These are phyloP conservation scores for Sinohyriopsis cumingii DNA, from an alignment of 2,888 invertebrate genomes.

Conservation along the genomic window DNA sequence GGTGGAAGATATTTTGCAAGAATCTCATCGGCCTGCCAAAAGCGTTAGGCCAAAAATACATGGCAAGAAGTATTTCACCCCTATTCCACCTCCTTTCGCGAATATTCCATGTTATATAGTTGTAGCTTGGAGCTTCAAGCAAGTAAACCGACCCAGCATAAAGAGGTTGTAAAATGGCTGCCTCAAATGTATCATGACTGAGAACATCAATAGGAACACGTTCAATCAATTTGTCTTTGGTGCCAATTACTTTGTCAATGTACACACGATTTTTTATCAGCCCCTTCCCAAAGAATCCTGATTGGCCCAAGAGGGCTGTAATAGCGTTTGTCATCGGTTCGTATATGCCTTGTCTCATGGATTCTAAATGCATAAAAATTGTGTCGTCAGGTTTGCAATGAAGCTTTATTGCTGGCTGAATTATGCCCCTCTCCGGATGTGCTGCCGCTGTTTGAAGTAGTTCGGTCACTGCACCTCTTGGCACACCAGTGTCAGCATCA, in stretches of 20 bases:
- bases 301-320: slow-evolving; percentile 56
- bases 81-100: slow-evolving; percentile 63
- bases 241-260: slow-evolving; percentile 61
- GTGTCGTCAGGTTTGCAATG: slow-evolving; percentile 52
- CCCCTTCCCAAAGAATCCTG: slow-evolving; percentile 62
- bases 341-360: slow-evolving; percentile 58
- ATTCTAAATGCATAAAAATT: slow-evolving; percentile 63
- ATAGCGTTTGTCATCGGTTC: slow-evolving; percentile 63
- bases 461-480: slow-evolving; percentile 51
- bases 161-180: slow-evolving; percentile 53
- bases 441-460: slow-evolving; percentile 59
- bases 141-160: slow-evolving; percentile 56
- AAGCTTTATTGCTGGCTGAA: slow-evolving; percentile 62
- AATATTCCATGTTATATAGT: slow-evolving; percentile 64
- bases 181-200: slow-evolving; percentile 66
- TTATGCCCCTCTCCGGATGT: slow-evolving; percentile 59
- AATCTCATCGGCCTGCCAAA: slow-evolving; percentile 56
- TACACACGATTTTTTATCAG: slow-evolving; percentile 62
- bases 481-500: slow-evolving; percentile 61
- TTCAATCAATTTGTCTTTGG: slow-evolving; percentile 53
- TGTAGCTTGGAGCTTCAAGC: slow-evolving; percentile 59
- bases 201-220: slow-evolving; percentile 62
- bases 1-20: slow-evolving; percentile 53
- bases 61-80: slow-evolving; percentile 59
- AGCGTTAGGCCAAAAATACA: slow-evolving; percentile 61